Evolutionary conservation across 1,140 invertebrate species (phyloP).

Genomic region (Drosophila bocki): DNA sequence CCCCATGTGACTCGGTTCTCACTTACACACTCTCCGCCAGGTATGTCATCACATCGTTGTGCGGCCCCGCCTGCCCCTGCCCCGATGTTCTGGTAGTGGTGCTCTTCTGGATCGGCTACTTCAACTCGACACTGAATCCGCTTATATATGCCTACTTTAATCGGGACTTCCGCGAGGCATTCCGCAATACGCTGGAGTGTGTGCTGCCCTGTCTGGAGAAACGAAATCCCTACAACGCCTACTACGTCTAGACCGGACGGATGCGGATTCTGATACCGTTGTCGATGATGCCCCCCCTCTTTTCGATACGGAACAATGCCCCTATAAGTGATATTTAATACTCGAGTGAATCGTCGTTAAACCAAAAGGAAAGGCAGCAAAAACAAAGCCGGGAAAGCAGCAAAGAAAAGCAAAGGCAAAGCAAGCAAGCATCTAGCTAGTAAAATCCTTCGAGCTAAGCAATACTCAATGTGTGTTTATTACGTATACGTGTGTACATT

Average conservation of each 20-base stretch:
- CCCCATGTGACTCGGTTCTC: conserved; percentile 8
- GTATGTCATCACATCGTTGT: conserved; percentile 95
- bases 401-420: conserved; percentile 10
- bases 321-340: conserved; percentile 69
- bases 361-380: conserved; percentile 10
- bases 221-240: conserved; percentile 86
- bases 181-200: conserved; percentile 96
- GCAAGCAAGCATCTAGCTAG: conserved; percentile 44
- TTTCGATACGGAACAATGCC: conserved; percentile 46
- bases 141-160: conserved; percentile 99
- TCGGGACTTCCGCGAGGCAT: conserved; percentile 98
- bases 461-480: conserved; percentile 72
- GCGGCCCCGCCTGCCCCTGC: conserved; percentile 92
- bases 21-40: conserved; percentile 83
- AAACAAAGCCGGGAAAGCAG: conserved; percentile 9
- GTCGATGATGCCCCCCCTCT: neutral
- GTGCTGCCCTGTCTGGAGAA: conserved; percentile 89
- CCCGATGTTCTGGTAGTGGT: conserved; percentile 93
- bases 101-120: conserved; percentile 94
- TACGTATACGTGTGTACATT: conserved; percentile 66
- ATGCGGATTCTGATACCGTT: conserved; percentile 9
- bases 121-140: conserved; percentile 98
- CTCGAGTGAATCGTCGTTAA: conserved; percentile 52
- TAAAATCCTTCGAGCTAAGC: conserved; percentile 68
- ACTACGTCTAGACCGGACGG: conserved; percentile 84